phyloP scores from a whole-genome alignment of 2,888 invertebrate species.

The Neuroscelio doddi region DNA sequence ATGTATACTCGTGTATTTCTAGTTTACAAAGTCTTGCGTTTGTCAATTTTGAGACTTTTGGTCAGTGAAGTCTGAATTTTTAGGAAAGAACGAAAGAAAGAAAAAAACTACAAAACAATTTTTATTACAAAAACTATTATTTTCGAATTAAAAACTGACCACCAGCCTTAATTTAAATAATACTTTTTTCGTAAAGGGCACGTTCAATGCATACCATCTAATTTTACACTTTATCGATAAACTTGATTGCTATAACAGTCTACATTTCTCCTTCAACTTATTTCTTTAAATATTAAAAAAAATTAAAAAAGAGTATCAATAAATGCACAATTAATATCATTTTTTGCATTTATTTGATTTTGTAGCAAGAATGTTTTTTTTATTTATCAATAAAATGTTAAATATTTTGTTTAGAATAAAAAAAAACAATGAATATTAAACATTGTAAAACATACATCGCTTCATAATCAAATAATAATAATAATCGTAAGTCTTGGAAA shows the following conservation, averaged over 20 bases:
- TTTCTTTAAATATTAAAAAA: no score
- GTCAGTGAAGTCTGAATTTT: slow-evolving; percentile 6
- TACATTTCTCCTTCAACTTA: neutral
- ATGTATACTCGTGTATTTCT: no score
- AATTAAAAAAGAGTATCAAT: neutral
- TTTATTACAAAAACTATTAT: neutral
- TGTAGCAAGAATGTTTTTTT: slow-evolving; percentile 3
- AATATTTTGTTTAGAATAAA: neutral
- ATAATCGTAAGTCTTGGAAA: no score
- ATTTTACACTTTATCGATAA: slow-evolving; percentile 9
- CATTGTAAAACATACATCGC: neutral
- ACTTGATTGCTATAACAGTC: neutral
- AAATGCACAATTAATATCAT: slow-evolving; percentile 38
- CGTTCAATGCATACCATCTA: no score
- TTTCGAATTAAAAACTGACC: neutral
- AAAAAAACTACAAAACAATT: neutral
- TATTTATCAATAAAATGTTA: no score
- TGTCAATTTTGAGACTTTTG: slow-evolving; percentile 17
- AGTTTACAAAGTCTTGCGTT: neutral
- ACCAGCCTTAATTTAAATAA: neutral
- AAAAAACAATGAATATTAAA: neutral
- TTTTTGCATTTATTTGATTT: slow-evolving; percentile 25
- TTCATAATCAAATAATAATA: neutral
- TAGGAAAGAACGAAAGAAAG: neutral
- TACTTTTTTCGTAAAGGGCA: slow-evolving; percentile 20